These are phyloP conservation scores for Columba guinea DNA, from an alignment of 2,797 vertebrate species.

Conservation along the genomic window DNA sequence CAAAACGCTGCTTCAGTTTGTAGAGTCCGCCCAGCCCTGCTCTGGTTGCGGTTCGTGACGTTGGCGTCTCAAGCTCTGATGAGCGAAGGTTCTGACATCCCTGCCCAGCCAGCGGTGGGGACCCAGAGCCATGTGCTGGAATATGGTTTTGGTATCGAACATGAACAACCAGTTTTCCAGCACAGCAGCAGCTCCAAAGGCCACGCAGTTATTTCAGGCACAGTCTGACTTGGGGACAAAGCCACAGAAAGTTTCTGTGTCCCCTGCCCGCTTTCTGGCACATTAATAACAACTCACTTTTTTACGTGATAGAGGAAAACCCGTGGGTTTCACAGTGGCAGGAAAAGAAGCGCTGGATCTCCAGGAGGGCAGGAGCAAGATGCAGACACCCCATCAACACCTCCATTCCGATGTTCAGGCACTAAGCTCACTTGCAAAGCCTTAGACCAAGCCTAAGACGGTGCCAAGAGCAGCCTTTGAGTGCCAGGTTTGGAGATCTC, in stretches of 20 bases:
- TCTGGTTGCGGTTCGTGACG: accelerated
- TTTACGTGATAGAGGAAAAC: background rate
- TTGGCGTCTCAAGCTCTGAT: background rate
- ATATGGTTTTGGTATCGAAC: background rate
- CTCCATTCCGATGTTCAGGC: accelerated
- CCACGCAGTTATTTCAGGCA: background rate
- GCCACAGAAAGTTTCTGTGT: background rate
- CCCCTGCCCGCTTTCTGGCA: background rate
- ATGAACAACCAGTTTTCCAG: background rate
- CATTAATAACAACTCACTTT: accelerated
- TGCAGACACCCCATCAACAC: background rate
- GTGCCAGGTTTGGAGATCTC: background rate
- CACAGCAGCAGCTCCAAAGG: background rate
- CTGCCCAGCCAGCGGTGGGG: background rate
- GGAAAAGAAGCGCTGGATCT: background rate
- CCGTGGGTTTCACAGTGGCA: background rate
- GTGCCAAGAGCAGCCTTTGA: accelerated
- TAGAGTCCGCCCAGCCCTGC: background rate
- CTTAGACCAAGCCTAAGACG: accelerated
- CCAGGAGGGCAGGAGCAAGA: background rate
- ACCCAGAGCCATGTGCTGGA: background rate
- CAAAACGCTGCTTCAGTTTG: background rate
- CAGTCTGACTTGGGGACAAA: background rate
- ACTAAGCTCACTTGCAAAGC: accelerated
- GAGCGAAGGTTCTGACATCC: background rate